These are phyloP conservation scores for Chaetoderma sp. DNA, from an alignment of 2,888 invertebrate genomes.

Conservation along the genomic window DNA sequence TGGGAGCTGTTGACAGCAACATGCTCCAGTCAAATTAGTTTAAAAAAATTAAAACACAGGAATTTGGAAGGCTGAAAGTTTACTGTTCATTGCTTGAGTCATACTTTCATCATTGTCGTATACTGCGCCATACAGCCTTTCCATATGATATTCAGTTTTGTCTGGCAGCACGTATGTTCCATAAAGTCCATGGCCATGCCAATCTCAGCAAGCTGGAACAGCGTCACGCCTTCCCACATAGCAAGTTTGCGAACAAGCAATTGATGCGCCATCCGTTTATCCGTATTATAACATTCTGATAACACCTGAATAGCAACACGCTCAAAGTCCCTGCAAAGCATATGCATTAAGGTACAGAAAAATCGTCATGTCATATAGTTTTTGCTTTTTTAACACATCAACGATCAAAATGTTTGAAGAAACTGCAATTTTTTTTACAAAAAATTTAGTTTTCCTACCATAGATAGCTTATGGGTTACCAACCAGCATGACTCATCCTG, in stretches of 20 bases:
- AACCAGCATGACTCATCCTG: too few relatives aligned
- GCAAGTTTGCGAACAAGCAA: slow-evolving; percentile 55
- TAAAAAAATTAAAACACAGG: too few relatives aligned
- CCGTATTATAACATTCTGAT: slow-evolving; percentile 60
- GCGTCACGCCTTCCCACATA: slow-evolving; percentile 58
- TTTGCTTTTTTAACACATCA: too few relatives aligned
- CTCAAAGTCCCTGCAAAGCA: slow-evolving; percentile 60
- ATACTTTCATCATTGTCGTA: slow-evolving; percentile 64
- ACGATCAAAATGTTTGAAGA: too few relatives aligned
- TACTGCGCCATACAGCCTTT: slow-evolving; percentile 66
- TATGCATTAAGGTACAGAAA: too few relatives aligned
- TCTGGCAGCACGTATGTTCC: slow-evolving; percentile 66
- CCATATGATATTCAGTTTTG: slow-evolving; percentile 68
- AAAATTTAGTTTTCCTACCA: too few relatives aligned
- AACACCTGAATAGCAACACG: slow-evolving; percentile 59
- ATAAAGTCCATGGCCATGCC: slow-evolving; percentile 66
- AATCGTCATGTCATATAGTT: slow-evolving; percentile 9
- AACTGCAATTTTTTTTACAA: too few relatives aligned
- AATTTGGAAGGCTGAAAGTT: too few relatives aligned
- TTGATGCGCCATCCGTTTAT: slow-evolving; percentile 57
- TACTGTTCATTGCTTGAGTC: too few relatives aligned
- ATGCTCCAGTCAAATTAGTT: too few relatives aligned
- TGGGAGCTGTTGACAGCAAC: too few relatives aligned
- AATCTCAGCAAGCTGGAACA: slow-evolving; percentile 61
- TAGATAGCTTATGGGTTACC: too few relatives aligned